phyloP scores from a whole-genome alignment of 2,797 vertebrate genomes.

The Acanthiza pusilla region DNA sequence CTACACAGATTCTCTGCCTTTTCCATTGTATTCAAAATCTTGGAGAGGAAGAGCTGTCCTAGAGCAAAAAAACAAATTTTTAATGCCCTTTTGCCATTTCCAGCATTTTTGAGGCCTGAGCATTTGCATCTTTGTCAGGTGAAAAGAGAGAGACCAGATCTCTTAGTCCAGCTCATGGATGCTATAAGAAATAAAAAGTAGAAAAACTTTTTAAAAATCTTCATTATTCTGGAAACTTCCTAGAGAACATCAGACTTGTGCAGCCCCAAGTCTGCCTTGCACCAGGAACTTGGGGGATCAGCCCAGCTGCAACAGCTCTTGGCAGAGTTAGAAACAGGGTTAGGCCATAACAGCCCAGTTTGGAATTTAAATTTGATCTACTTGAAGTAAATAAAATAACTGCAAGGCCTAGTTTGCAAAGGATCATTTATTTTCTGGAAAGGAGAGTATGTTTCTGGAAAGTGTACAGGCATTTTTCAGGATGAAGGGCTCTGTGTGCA shows the following conservation, averaged over 20 bases:
- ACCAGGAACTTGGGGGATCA: neutral
- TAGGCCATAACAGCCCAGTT: neutral
- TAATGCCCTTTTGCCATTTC: neutral
- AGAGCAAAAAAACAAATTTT: neutral
- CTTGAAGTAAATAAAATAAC: conserved; percentile 37
- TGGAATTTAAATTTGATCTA: neutral
- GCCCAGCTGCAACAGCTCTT: neutral
- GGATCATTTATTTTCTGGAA: conserved; percentile 21
- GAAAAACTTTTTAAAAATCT: neutral
- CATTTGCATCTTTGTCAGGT: neutral
- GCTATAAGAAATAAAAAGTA: neutral
- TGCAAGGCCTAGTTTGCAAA: conserved; percentile 10
- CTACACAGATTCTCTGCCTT: neutral
- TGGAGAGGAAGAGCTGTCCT: neutral
- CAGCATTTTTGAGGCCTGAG: neutral
- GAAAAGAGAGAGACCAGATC: neutral
- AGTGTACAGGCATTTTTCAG: neutral
- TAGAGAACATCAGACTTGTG: neutral
- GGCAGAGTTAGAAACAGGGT: neutral
- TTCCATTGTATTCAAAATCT: neutral
- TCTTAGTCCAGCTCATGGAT: neutral
- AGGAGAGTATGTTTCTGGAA: conserved; percentile 26
- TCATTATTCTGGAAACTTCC: neutral
- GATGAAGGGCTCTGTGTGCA: conserved; percentile 12
- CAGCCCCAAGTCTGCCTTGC: neutral